Base-by-base conservation (phyloP, 2,888 invertebrate species). In the Diadegma fenestrale region DNA sequence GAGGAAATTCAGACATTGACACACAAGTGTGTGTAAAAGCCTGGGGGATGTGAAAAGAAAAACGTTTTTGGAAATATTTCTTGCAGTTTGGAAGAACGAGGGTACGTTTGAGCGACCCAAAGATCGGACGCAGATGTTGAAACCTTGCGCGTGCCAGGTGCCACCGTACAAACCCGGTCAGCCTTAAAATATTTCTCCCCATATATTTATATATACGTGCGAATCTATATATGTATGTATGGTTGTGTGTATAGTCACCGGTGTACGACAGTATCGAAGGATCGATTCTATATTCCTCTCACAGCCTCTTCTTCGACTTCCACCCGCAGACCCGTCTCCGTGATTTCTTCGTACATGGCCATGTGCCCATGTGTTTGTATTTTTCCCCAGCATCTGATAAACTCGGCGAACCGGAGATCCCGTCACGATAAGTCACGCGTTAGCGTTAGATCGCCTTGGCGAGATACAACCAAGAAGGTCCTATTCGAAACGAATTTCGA, bases 91-190 rank as follows among this genome's bases (percentile, higher is more conserved):
- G 41, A 12, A 54, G 37, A 14, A 33, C 63, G 73, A 58, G 68
- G 72, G 30, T 73, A 43, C 66, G 58, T 80, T 73, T 48, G 64
- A 66, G 43, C 48, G 58, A 54, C 72, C 26, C 64, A 63, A 77
- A 80, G 86, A 80, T 82, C 68, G 66, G 54, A 54, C 77, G 85
- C 86, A 82, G 86, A 86, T 86, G 86, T 80, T 73, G 80, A 73
- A 83, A 82, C 76, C 82, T 85, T 85, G 80, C 86, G 85, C 86
- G 85, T 86, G 86, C 86, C 86, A 86, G 86, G 86, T 86, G 86
- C 86, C 86, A 82, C 63, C 63, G 72, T 37, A 68, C 73, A 22
- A 73, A 77, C 64, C 61, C 64, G 68, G 80, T 63, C 72, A 75
- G 66, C 72, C 71, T 45, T 63, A 58, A 80, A 73, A 80, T 68